Conservation (phyloP, 2,888 invertebrate species). For the Andrena bicolor region DNA sequence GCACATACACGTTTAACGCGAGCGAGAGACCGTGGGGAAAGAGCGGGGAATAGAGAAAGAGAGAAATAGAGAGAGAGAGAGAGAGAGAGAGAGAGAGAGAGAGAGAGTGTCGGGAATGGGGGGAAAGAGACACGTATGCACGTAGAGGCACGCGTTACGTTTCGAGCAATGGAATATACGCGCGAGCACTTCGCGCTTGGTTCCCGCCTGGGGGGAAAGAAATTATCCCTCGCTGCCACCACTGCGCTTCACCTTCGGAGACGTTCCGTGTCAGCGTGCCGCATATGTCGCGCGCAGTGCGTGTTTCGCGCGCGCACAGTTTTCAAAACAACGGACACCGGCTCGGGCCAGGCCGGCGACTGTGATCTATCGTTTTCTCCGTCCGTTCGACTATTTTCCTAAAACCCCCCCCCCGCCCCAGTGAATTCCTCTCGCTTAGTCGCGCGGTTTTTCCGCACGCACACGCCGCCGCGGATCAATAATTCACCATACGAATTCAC, state of each 20-base stretch:
- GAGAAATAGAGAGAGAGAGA: neutral
- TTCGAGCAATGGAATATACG: slow-evolving; percentile 43
- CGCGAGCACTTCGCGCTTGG: slow-evolving; percentile 45
- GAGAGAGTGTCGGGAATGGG: slow-evolving; percentile 35
- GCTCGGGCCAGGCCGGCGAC: slow-evolving; percentile 35
- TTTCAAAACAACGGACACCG: slow-evolving; percentile 68
- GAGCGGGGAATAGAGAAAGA: slow-evolving; percentile 31
- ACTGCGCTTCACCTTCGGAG: slow-evolving; percentile 50
- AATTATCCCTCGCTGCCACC: slow-evolving; percentile 53
- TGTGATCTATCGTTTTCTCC: slow-evolving; percentile 48
- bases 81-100: no score
- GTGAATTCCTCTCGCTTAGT: slow-evolving; percentile 35
- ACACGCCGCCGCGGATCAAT: slow-evolving; percentile 80
- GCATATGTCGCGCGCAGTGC: slow-evolving; percentile 31
- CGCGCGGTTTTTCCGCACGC: slow-evolving; percentile 76
- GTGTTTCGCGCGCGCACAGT: slow-evolving; percentile 69
- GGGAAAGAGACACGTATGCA: slow-evolving; percentile 29
- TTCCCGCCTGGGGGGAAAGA: slow-evolving; percentile 54
- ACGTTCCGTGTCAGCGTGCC: slow-evolving; percentile 25
- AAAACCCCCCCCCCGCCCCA: neutral
- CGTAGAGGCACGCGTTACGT: slow-evolving; percentile 44
- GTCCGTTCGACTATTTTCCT: slow-evolving; percentile 24
- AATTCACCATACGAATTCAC: slow-evolving; percentile 80
- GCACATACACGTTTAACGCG: slow-evolving; percentile 48
- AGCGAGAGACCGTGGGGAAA: slow-evolving; percentile 22